Evolutionary conservation across 2,888 invertebrate species (phyloP).

Genomic region (Apoderus coryli): DNA sequence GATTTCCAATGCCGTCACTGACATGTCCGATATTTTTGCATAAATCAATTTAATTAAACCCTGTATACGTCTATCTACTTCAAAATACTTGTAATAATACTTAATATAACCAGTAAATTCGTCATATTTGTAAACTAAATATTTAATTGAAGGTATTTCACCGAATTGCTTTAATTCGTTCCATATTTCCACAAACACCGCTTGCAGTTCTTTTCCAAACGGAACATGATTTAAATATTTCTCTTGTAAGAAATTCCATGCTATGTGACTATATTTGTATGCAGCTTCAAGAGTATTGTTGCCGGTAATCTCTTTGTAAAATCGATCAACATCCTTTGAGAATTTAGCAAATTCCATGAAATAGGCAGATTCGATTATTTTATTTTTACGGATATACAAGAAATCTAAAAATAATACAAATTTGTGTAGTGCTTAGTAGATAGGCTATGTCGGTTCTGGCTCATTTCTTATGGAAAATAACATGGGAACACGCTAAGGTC

Average conservation of each 20-base stretch:
- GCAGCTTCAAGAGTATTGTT: constrained; percentile 68
- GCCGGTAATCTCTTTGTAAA: constrained; percentile 63
- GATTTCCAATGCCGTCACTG: constrained; percentile 65
- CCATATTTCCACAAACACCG: constrained; percentile 45
- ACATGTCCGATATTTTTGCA: constrained; percentile 54
- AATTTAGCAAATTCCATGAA: constrained; percentile 68
- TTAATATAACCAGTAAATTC: constrained; percentile 49
- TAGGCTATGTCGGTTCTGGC: no score
- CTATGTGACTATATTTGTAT: constrained; percentile 54
- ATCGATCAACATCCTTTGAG: constrained; percentile 63
- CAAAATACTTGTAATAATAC: constrained; percentile 64
- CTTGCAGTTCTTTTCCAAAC: constrained; percentile 50
- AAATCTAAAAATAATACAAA: constrained; percentile 48
- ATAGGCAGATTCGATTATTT: constrained; percentile 66
- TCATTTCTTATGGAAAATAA: no score
- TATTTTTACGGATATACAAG: constrained; percentile 63
- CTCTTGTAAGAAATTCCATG: constrained; percentile 51
- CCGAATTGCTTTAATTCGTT: constrained; percentile 45
- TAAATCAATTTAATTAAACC: constrained; percentile 48
- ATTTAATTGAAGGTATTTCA: constrained; percentile 45
- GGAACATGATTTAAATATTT: constrained; percentile 53
- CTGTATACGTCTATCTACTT: constrained; percentile 54
- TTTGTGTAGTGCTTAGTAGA: no score
- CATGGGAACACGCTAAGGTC: no score
- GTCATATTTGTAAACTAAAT: constrained; percentile 38